Percentiles rank a stretch among this genome's conserved stretches.
These are phyloP conservation scores for Bubo scandiacus DNA, from an alignment of 2,113 vertebrate genomes.

Conservation along the genomic window DNA sequence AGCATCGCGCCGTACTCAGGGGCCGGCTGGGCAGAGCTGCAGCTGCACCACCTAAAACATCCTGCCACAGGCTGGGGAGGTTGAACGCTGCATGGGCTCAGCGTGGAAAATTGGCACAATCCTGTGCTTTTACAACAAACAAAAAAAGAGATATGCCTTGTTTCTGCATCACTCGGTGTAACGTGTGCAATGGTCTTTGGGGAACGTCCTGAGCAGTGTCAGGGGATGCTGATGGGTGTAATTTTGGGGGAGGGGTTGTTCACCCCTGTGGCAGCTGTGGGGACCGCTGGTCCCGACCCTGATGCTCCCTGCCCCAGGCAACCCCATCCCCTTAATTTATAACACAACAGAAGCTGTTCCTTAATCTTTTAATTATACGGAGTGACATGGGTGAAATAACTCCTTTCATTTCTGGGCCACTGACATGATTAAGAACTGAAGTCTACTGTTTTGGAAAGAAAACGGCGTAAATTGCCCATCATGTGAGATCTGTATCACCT, in stretches of 20 bases:
- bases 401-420: background rate
- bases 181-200: fast-evolving
- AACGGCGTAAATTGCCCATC: background rate
- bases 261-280: fast-evolving
- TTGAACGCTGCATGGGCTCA: fast-evolving
- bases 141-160: no score
- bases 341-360: background rate
- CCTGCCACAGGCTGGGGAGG: fast-evolving
- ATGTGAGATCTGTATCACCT: background rate
- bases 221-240: background rate
- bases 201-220: background rate
- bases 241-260: background rate
- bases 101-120: fast-evolving
- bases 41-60: fast-evolving
- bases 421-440: background rate
- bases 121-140: background rate
- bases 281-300: fast-evolving
- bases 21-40: background rate
- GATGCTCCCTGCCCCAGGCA: background rate
- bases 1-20: fast-evolving
- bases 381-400: background rate
- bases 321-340: background rate
- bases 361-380: background rate
- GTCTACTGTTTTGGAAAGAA: background rate
- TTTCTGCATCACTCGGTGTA: fast-evolving